phyloP scores from a whole-genome alignment of 2,113 vertebrate species.

The Hassar affinis region DNA sequence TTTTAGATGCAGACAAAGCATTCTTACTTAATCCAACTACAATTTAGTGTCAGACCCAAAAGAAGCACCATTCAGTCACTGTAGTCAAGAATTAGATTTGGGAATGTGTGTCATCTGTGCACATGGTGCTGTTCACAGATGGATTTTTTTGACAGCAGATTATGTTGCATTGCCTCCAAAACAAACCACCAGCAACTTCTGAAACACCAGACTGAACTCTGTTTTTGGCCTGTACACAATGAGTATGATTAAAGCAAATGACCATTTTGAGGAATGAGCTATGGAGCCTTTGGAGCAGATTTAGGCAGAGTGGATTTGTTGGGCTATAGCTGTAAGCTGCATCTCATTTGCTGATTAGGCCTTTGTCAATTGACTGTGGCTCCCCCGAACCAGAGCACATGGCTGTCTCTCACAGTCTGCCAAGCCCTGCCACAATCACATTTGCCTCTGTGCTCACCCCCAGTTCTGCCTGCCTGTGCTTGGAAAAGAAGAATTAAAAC shows the following conservation, averaged over 20 bases:
- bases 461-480: slow-evolving; percentile 55
- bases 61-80: not conserved
- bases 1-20: slow-evolving; percentile 6
- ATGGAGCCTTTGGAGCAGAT: slow-evolving; percentile 47
- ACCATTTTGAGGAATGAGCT: slow-evolving; percentile 46
- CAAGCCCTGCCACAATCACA: slow-evolving; percentile 43
- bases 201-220: not conserved
- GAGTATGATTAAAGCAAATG: not conserved
- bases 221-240: slow-evolving; percentile 14
- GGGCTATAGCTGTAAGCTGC: slow-evolving; percentile 57
- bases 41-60: not conserved
- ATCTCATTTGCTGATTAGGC: slow-evolving; percentile 67
- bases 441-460: slow-evolving; percentile 26
- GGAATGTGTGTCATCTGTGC: not conserved
- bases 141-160: slow-evolving; percentile 8
- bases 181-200: slow-evolving; percentile 21
- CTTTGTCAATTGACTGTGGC: slow-evolving; percentile 57
- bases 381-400: slow-evolving; percentile 40
- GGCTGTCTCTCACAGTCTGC: slow-evolving; percentile 47
- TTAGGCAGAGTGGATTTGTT: slow-evolving; percentile 51
- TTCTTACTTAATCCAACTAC: not conserved
- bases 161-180: not conserved
- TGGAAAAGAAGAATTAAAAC: slow-evolving; percentile 57
- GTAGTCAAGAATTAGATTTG: not conserved
- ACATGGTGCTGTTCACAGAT: not conserved